Evolutionary conservation across 2,113 vertebrate genomes (phyloP), one percentile per base, ranked within the genome.

Genomic region (Elephantulus edwardii): DNA sequence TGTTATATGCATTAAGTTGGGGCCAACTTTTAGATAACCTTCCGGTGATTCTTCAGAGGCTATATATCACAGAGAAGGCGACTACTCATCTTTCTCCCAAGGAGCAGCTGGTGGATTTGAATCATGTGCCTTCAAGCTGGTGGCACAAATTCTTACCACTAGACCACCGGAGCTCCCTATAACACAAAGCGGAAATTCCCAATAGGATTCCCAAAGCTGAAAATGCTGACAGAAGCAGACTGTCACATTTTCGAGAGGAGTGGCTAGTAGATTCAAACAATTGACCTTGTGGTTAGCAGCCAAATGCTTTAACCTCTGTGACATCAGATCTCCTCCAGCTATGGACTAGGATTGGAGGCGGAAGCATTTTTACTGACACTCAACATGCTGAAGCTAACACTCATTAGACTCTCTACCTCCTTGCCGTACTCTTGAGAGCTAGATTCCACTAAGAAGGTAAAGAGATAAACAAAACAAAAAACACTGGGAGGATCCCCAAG

Each of bases 401-500:
- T 93, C 87, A 92, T 92, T 91, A 95, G 87, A 83, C 58, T 81
- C 30, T 72, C 70, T 84, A 54, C n/a, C 28, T 72, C 48, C 40
- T 48, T 48, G n/a, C n/a, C n/a, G n/a, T 88, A 88, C 71, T 79
- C 83, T 64, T 79, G 86, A 83, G 86, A 96, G 33, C 58, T 71
- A 92, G 28, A 26, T 64, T 93, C 83, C 71, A 82, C 38, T 24
- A 93, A 56, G 83, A 93, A 95, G 75, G 66, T 52, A 54, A 91
- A 87, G 71, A 80, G 40, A 72, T 91, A 89, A 95, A 96, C 89
- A 92, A 89, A 95, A 96, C 89, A 92, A 92, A 93, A 91, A 82
- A 91, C 89, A 93, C 50, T 42, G 71, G 35, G 81, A 88, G 50
- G 52, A 90, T 90, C 91, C 79, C 89, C 2, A 79, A 5, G 80